Conservation (phyloP, 2,888 invertebrate species). For the Cyclophora albipunctata region DNA sequence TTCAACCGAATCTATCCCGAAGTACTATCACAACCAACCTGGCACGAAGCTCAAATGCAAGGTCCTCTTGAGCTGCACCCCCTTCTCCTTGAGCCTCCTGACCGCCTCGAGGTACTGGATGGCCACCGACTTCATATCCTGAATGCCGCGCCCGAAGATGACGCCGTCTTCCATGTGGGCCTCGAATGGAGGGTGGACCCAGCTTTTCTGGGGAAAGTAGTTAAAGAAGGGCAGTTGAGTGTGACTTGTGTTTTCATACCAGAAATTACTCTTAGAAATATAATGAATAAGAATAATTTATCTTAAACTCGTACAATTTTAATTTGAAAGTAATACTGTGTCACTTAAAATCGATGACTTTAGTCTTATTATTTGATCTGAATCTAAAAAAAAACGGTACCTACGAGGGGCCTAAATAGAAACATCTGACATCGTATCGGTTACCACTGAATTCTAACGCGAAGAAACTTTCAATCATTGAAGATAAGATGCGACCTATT, state of each 20-base stretch:
- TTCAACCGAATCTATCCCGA: too few relatives aligned
- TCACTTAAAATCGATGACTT: too few relatives aligned
- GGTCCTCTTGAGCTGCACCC: conserved; percentile 75
- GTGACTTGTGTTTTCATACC: background rate
- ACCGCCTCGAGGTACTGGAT: conserved; percentile 84
- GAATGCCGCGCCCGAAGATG: conserved; percentile 88
- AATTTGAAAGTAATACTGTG: too few relatives aligned
- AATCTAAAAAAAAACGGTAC: too few relatives aligned
- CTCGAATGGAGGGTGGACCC: conserved; percentile 91
- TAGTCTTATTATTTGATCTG: too few relatives aligned
- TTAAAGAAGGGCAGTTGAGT: conserved; percentile 17
- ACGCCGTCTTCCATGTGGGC: conserved; percentile 89
- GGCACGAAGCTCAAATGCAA: conserved; percentile 83
- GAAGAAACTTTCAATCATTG: too few relatives aligned
- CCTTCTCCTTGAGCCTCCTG: conserved; percentile 70
- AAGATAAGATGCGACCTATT: too few relatives aligned
- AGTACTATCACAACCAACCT: conserved; percentile 50
- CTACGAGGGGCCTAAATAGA: too few relatives aligned
- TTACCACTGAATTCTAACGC: too few relatives aligned
- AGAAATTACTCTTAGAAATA: background rate
- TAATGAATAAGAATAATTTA: background rate
- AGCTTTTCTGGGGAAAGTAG: conserved; percentile 79
- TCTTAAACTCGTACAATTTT: too few relatives aligned
- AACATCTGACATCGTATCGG: too few relatives aligned
- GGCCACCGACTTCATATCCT: conserved; percentile 89